Conservation (phyloP, 1,140 invertebrate species). For the Bombus balteatus region DNA sequence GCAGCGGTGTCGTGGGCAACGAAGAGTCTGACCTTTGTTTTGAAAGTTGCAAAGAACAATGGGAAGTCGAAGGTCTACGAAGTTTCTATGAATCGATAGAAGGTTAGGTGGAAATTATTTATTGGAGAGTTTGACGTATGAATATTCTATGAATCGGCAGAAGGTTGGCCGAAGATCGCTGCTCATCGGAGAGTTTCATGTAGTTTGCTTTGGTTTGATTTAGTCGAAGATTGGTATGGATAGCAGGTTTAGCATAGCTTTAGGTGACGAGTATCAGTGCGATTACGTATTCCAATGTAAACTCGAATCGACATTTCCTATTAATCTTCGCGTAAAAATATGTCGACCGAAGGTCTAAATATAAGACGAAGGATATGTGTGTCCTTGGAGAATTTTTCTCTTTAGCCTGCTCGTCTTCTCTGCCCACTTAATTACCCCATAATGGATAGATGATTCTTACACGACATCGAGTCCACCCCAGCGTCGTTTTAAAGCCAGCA, state of each 20-base stretch:
- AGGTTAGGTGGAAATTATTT: background rate
- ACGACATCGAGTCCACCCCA: conserved; percentile 47
- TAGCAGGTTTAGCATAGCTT: background rate
- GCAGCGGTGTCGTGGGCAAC: background rate
- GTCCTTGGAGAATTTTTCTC: background rate
- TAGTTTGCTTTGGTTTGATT: background rate
- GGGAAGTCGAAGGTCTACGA: background rate
- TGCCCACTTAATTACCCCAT: conserved; percentile 47
- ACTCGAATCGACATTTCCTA: background rate
- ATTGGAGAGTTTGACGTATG: background rate
- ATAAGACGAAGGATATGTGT: too few relatives aligned
- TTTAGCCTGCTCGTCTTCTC: background rate
- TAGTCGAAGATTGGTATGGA: background rate
- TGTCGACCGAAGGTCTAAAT: background rate
- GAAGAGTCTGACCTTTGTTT: background rate
- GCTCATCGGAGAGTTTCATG: background rate
- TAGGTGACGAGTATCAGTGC: background rate
- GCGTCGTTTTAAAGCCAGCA: conserved; percentile 78
- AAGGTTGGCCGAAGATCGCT: background rate
- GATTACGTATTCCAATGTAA: background rate
- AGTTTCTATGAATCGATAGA: background rate
- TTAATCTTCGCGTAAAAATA: background rate
- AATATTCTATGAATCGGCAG: background rate
- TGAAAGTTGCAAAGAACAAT: background rate
- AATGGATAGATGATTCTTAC: conserved; percentile 52